A percentile compares a stretch with the other conserved stretches of the same genome.
Conservation (phyloP, 2,797 vertebrate genomes). For the Tachyglossus aculeatus region DNA sequence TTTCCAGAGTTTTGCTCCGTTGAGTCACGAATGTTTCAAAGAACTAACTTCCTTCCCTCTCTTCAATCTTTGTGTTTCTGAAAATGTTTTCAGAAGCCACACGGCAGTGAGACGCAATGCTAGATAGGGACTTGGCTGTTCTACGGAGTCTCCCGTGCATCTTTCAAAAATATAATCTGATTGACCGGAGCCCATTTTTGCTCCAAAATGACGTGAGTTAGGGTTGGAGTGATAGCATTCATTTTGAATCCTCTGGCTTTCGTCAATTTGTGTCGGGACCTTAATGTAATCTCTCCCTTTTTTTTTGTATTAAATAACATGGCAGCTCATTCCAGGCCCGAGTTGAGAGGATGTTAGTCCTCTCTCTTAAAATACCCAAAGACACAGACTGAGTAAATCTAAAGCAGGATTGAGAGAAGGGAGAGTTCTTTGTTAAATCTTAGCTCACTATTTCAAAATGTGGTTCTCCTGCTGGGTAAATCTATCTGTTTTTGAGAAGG, state of each 20-base stretch:
- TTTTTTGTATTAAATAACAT: constrained; percentile 29
- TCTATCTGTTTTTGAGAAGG: constrained; percentile 6
- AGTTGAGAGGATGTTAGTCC: neutral
- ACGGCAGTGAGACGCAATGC: neutral
- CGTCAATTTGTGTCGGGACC: constrained; percentile 54
- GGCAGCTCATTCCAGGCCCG: neutral
- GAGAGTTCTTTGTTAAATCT: neutral
- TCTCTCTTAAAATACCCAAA: constrained; percentile 30
- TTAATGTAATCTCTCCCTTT: constrained; percentile 46
- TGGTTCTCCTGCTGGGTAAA: no score
- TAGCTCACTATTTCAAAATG: neutral
- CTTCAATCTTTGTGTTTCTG: constrained; percentile 17
- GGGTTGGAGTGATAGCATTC: constrained; percentile 21
- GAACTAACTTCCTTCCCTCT: neutral
- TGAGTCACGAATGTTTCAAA: neutral
- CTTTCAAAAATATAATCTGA: constrained; percentile 43
- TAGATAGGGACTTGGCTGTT: constrained; percentile 11
- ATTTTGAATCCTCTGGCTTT: constrained; percentile 55
- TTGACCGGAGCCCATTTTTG: constrained; percentile 46
- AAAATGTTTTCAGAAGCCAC: constrained; percentile 24
- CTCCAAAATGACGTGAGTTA: constrained; percentile 45
- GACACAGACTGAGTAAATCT: constrained; percentile 35
- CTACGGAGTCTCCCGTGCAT: neutral
- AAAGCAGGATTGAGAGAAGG: constrained; percentile 23
- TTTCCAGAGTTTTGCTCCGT: constrained; percentile 1